phyloP scores from a whole-genome alignment of 2,888 invertebrate genomes.

The Agrochola macilenta region DNA sequence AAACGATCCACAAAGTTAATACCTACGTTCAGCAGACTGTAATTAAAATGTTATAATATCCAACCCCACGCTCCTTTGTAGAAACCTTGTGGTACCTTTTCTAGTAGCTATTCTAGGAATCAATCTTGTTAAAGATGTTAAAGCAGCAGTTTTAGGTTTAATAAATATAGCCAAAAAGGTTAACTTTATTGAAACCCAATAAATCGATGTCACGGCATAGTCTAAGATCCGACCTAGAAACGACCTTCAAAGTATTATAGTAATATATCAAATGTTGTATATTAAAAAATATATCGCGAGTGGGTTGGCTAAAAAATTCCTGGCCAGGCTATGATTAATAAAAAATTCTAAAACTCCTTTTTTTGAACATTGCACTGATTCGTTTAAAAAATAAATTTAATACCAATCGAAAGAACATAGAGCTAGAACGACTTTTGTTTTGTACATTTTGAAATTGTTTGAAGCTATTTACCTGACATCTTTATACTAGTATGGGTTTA shows the following conservation, averaged over 20 bases:
- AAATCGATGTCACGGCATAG: not conserved
- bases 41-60: constrained; percentile 1
- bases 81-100: not conserved
- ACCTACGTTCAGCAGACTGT: not conserved
- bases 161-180: not conserved
- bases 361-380: too few relatives aligned
- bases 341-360: too few relatives aligned
- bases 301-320: too few relatives aligned
- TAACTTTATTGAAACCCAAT: not conserved
- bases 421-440: too few relatives aligned
- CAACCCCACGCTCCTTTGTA: not conserved
- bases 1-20: not conserved
- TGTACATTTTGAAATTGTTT: not conserved
- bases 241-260: too few relatives aligned
- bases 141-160: not conserved
- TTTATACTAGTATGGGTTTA: not conserved
- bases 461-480: not conserved
- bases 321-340: too few relatives aligned
- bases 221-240: too few relatives aligned
- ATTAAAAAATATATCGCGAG: too few relatives aligned
- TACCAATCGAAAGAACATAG: too few relatives aligned
- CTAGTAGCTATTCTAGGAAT: constrained; percentile 14
- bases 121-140: not conserved
- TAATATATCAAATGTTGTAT: too few relatives aligned
- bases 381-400: too few relatives aligned